Conservation (phyloP, 2,888 invertebrate species). For the Drosophila basisetae region DNA sequence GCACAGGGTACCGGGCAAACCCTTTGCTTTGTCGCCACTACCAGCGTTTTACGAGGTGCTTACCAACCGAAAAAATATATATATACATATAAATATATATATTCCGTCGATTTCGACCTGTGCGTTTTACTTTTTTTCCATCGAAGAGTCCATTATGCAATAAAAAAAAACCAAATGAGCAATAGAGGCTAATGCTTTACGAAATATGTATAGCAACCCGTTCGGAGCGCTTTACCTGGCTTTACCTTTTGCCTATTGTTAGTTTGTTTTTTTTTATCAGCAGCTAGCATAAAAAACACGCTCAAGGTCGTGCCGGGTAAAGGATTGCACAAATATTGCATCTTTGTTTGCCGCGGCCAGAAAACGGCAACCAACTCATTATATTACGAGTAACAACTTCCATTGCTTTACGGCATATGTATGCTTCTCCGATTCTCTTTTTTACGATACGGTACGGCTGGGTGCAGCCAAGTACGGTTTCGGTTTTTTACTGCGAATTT, state of each 20-base stretch:
- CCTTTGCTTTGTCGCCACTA: constrained; percentile 34
- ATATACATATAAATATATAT: neutral
- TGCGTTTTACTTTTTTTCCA: constrained; percentile 48
- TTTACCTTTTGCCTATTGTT: neutral
- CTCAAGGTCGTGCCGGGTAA: constrained; percentile 69
- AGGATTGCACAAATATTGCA: constrained; percentile 84
- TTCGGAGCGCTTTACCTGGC: constrained; percentile 62
- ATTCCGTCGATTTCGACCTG: constrained; percentile 17
- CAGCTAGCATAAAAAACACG: constrained; percentile 54
- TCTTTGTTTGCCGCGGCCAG: constrained; percentile 58
- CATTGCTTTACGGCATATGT: constrained; percentile 38
- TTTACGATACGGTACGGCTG: constrained; percentile 20
- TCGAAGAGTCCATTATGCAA: constrained; percentile 75
- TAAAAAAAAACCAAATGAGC: constrained; percentile 59
- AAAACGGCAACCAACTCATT: constrained; percentile 60
- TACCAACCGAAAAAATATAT: constrained; percentile 26
- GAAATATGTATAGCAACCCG: constrained; percentile 51
- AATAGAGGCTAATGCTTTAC: constrained; percentile 43
- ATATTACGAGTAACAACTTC: constrained; percentile 42
- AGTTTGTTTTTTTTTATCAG: neutral
- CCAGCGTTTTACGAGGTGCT: constrained; percentile 28
- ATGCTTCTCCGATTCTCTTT: constrained; percentile 18
- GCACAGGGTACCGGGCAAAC: constrained; percentile 24
- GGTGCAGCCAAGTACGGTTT: neutral
- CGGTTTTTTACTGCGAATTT: constrained; percentile 65